These are phyloP conservation scores for Amphimallon solstitiale DNA, from an alignment of 2,888 invertebrate species.

Conservation along the genomic window DNA sequence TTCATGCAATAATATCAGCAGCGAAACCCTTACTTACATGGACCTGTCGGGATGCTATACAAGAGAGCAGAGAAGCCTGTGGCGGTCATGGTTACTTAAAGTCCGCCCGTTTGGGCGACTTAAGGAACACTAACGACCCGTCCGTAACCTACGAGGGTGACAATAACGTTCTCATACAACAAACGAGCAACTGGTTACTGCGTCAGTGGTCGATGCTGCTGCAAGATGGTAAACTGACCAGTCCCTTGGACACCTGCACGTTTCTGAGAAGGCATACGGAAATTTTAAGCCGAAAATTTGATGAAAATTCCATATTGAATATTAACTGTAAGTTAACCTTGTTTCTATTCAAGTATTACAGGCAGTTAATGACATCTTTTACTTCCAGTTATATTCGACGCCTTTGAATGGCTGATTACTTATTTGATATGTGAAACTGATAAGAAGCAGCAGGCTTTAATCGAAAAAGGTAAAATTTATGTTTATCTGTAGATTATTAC, in stretches of 20 bases:
- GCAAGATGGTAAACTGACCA: slow-evolving; percentile 64
- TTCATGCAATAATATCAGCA: slow-evolving; percentile 75
- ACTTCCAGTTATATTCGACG: slow-evolving; percentile 73
- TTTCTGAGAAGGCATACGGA: slow-evolving; percentile 70
- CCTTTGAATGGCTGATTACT: slow-evolving; percentile 87
- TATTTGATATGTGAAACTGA: slow-evolving; percentile 79
- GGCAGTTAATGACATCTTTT: slow-evolving; percentile 41
- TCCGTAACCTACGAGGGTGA: slow-evolving; percentile 96
- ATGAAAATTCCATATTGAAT: slow-evolving; percentile 15
- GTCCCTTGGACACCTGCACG: slow-evolving; percentile 77
- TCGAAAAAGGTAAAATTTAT: slow-evolving; percentile 63
- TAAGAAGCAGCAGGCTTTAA: slow-evolving; percentile 68
- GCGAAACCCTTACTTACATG: slow-evolving; percentile 79
- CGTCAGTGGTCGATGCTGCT: slow-evolving; percentile 71
- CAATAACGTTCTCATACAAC: slow-evolving; percentile 91
- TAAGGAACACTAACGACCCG: slow-evolving; percentile 88
- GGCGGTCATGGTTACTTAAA: slow-evolving; percentile 88
- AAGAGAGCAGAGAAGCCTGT: slow-evolving; percentile 87
- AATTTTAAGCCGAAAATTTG: slow-evolving; percentile 63
- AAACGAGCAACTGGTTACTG: slow-evolving; percentile 88
- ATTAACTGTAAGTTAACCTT: slow-evolving; percentile 18
- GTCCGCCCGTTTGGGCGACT: slow-evolving; percentile 85
- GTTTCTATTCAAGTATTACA: not conserved
- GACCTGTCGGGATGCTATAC: slow-evolving; percentile 79
- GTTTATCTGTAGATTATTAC: too few species aligned